A percentile compares a stretch with the other conserved stretches of the same genome.
Evolutionary conservation across 2,888 invertebrate species (phyloP).

Genomic region (Cryptophagus acutangulus): DNA sequence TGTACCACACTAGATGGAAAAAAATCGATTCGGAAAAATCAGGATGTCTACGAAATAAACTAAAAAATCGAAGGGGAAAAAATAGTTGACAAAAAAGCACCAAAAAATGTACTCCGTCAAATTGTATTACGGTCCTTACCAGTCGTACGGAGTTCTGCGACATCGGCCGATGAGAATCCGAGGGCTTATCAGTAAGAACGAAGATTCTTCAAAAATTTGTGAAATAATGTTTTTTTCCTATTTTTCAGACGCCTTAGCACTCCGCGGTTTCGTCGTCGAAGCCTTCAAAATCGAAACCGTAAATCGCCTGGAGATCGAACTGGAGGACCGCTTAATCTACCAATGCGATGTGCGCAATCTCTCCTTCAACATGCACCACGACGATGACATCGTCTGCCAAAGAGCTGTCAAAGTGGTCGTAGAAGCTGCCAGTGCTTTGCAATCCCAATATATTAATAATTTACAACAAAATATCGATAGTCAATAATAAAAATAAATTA

Average conservation of each 20-base stretch:
- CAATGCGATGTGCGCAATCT: conserved; percentile 39
- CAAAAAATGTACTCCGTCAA: conserved; percentile 17
- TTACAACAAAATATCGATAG: too few species aligned
- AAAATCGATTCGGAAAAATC: background rate
- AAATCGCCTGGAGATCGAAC: conserved; percentile 36
- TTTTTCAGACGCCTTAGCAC: too few species aligned
- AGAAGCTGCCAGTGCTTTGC: too few species aligned
- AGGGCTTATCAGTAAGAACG: conserved; percentile 33
- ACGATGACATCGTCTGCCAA: conserved; percentile 34
- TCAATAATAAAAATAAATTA: too few species aligned
- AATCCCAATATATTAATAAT: too few species aligned
- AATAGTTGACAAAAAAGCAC: background rate
- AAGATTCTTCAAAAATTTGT: too few species aligned
- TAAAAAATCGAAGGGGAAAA: background rate
- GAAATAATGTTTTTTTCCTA: background rate
- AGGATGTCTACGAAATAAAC: background rate
- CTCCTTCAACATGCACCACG: conserved; percentile 36
- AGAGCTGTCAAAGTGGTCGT: conserved; percentile 30
- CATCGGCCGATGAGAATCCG: conserved; percentile 38
- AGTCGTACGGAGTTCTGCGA: conserved; percentile 37
- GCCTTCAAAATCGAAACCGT: conserved; percentile 33
- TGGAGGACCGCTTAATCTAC: conserved; percentile 36
- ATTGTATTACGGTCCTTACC: conserved; percentile 41
- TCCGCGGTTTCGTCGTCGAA: conserved; percentile 36
- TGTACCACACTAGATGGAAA: too few species aligned